Base-by-base conservation (phyloP, 2,113 vertebrate species). In the Sinosuthora webbiana region DNA sequence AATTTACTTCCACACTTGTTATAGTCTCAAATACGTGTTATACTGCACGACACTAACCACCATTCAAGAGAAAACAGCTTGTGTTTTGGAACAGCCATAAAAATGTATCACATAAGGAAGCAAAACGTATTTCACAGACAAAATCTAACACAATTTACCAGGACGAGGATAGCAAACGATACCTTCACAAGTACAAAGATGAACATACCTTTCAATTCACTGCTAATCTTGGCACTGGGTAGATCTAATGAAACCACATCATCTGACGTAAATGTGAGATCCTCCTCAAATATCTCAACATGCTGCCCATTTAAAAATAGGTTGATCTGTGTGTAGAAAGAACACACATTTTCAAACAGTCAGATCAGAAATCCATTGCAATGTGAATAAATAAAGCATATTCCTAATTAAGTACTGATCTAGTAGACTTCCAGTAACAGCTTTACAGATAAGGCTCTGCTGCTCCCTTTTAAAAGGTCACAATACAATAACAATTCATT, bases 301-400 rank as follows among this genome's bases (percentile, higher is more conserved):
- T 97, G 95, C 67, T 98, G 95, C 52, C 98, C 98, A 70, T 97
- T 97, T 35, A 99, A 28, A 68, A 98, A 98, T 9, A 98, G 69
- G 85, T 97, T 94, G 82, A 99, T 97, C 98, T 99, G 94, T n/a
- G n/a, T n/a, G n/a, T 59, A 96, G 90, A 56, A 83, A 93, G 70
- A 85, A 28, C 8, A 50, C 4, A 35, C 7, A 37, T 59, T 89
- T 92, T 90, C 41, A 87, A 74, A 78, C 2, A 7, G 8, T 65
- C 74, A 45, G 81, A 93, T 49, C 28, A 93, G 39, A 93, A 92
- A 89, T 74, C 11, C 28, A 90, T 24, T 65, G 21, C 8, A 16
- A 83, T 9, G 9, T 33, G 8, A 74, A 62, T 28, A 74, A 92
- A 69, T 41, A 88, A 60, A 89, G 13, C 13, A 5, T 19, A 49